A percentile compares a stretch with the other conserved stretches of the same genome.
Evolutionary conservation across 2,888 invertebrate species (phyloP).

Genomic region (Lutraria lutraria): DNA sequence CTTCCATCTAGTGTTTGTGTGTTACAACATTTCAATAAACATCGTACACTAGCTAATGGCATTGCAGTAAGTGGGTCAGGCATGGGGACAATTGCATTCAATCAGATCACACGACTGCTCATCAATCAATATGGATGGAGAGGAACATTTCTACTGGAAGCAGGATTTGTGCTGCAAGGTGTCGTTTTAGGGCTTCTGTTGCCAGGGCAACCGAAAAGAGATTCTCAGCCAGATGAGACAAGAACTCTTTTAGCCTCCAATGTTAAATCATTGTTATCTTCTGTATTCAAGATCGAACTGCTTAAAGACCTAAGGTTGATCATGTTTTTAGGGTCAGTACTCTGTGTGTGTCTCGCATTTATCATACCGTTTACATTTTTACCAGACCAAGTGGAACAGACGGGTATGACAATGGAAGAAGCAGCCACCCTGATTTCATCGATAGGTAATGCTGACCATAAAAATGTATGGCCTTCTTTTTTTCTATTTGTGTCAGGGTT

Average conservation of each 20-base stretch:
- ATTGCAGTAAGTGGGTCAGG: slow-evolving; percentile 99
- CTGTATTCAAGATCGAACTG: background rate
- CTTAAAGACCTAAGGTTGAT: background rate
- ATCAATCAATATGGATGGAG: slow-evolving; percentile 93
- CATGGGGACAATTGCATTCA: slow-evolving; percentile 96
- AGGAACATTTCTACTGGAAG: slow-evolving; percentile 93
- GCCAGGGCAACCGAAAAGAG: slow-evolving; percentile 88
- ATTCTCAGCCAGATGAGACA: background rate
- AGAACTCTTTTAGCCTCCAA: background rate
- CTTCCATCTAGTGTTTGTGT: slow-evolving; percentile 97
- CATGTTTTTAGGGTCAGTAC: background rate
- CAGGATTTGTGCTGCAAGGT: slow-evolving; percentile 94
- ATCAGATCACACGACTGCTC: slow-evolving; percentile 89
- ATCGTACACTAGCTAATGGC: slow-evolving; percentile 97
- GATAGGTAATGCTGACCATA: background rate
- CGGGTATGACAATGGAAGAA: background rate
- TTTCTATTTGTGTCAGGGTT: too few relatives aligned
- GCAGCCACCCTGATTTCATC: background rate
- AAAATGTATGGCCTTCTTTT: too few relatives aligned
- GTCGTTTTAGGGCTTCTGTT: slow-evolving; percentile 95
- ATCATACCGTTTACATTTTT: background rate
- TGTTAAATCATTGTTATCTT: background rate
- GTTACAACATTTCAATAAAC: slow-evolving; percentile 98
- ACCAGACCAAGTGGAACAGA: background rate
- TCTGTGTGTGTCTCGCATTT: background rate